Evolutionary conservation across 2,888 invertebrate species (phyloP), one percentile per base, ranked within the genome.

Genomic region (Pandemis heparana): DNA sequence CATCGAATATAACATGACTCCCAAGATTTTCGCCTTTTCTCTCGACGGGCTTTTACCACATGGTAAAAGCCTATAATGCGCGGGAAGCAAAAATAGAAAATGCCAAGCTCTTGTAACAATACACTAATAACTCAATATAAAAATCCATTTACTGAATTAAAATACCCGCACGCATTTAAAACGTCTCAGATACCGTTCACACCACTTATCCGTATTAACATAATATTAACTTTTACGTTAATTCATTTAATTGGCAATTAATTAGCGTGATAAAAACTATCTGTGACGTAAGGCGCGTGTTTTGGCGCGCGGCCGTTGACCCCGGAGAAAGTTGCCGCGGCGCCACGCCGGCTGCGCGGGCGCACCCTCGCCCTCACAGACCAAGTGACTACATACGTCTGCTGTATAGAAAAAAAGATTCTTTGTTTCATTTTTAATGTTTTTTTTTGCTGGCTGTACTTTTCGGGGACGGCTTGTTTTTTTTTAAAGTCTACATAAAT

Each of bases 261-360:
- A 69, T 69, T 61, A 63, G 23, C 66, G 73, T 63, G 56, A 61
- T 62, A 71, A 63, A 60, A 16, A 59, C 46, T 63, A 65, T 48
- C 48, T 41, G 73, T 78, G 76, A 78, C 76, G 78, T 68, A 76
- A 75, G 39, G 56, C 43, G 59, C 39, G 68, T 41, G 32, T 90
- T 92, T 92, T 88, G 91, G 89, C 89, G 89, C 89, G 79, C 78
- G 90, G 88, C 76, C 88, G 80, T 81, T 84, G 89, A 90, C 85
- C 87, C 80, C 82, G 89, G 93, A 89, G 92, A 93, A 92, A 93
- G 93, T 92, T 43, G 12, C 87, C 68, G 81, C 80, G 91, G 89
- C 92, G 92, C 90, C 92, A 86, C 77, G 90, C 92, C 75, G 92
- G 83, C 92, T 92, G 82, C 82, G 75, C 78, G 73, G 51, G 77